These are phyloP conservation scores for Cheilosia variabilis DNA, from an alignment of 2,888 invertebrate species.

Conservation along the genomic window DNA sequence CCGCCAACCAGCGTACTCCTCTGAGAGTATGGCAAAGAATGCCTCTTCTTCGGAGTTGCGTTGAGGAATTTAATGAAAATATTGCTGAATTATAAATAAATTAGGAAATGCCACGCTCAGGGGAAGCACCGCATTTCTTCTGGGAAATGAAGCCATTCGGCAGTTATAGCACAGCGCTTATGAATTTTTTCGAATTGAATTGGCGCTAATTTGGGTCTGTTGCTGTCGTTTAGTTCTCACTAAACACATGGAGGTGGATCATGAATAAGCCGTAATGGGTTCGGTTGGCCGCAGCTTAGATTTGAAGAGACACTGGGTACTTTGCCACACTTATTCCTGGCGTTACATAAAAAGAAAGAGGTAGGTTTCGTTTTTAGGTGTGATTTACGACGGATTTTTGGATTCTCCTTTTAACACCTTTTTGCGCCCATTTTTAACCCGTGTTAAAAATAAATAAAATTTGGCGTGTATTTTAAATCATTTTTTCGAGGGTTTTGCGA, in stretches of 20 bases:
- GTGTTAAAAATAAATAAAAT: too few relatives aligned
- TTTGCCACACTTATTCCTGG: too few relatives aligned
- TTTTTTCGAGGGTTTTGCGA: too few relatives aligned
- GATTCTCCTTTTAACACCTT: too few relatives aligned
- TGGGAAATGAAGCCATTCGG: background rate
- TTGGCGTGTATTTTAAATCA: too few relatives aligned
- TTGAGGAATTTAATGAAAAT: constrained; percentile 10
- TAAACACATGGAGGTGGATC: background rate
- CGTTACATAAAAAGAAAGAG: too few relatives aligned
- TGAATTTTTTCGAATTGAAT: background rate
- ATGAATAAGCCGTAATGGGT: too few relatives aligned
- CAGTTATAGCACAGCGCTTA: background rate
- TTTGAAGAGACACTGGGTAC: too few relatives aligned
- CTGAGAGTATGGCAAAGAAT: background rate
- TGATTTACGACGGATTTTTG: too few relatives aligned
- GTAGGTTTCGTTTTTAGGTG: too few relatives aligned
- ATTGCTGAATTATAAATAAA: constrained; percentile 23
- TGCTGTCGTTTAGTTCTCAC: background rate
- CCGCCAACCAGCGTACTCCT: background rate
- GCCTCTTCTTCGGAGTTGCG: background rate
- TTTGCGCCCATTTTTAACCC: too few relatives aligned
- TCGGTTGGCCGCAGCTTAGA: too few relatives aligned
- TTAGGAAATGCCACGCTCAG: constrained; percentile 1
- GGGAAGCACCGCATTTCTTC: background rate
- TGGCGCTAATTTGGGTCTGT: background rate